Base-by-base conservation (phyloP, 2,797 vertebrate genomes). In the Lepidocolaptes lacrymiger region DNA sequence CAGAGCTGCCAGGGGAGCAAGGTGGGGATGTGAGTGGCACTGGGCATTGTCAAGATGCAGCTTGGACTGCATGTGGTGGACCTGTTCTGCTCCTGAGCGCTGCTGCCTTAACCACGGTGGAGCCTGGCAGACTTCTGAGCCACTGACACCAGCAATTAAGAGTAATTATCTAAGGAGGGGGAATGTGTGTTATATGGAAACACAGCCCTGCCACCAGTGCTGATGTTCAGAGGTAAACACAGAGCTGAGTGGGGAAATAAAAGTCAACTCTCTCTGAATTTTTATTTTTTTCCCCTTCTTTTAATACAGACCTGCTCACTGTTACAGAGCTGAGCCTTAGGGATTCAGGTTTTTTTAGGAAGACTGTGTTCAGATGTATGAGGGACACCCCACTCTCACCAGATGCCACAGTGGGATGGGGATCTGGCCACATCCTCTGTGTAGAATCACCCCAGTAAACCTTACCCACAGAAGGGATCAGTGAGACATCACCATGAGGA, bases 1-100 rank as follows among this genome's bases (percentile, higher is more conserved):
- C 34, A 39, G 55, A 43, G 32, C 44, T 63, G n/a, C 48, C 26
- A 19, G 3, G 0, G 1, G 34, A 79, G 32, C 23, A 22, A 77
- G 41, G 37, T 4, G 0, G 7, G 28, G 26, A 4, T 3, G 4
- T 0, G 0, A 75, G 77, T 1, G 0, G 16, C 23, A 7, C 11
- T 0, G 7, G 21, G 51, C 26, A 39, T 44, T 51, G 41, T 62
- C 1, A 0, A 46, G 43, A 19, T 84, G 64, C 56, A 71, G 56
- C 48, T 55, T n/a, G n/a, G 52, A 71, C 39, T 39, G 32, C 0
- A 2, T 0, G 0, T 2, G 2, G 51, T 82, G 79, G 63, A 49
- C 72, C 24, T 59, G 88, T 48, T 41, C 0, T 0, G 46, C 72
- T 91, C 32, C 58, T 0, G 0, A 73, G 51, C 4, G 0, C 39